Evolutionary conservation across 1,140 invertebrate species (phyloP).

Genomic region (Dendrolimus punctatus): DNA sequence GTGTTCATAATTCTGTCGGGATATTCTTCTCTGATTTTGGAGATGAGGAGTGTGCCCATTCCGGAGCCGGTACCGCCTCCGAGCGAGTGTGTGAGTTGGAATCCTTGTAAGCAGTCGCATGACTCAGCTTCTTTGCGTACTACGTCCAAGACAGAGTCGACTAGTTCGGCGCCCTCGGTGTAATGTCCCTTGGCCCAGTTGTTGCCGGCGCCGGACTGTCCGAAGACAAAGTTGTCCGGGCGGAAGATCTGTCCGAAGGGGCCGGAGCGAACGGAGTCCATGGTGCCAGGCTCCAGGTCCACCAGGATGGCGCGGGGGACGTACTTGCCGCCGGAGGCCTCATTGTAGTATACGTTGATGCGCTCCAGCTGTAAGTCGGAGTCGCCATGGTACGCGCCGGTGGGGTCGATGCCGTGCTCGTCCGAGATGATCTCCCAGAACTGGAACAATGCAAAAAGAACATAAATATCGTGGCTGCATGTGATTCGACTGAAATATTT

Average conservation of each 20-base stretch:
- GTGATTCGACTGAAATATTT: background rate
- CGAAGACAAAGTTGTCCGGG: constrained; percentile 93
- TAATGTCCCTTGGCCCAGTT: constrained; percentile 96
- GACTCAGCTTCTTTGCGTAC: constrained; percentile 87
- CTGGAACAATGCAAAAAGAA: constrained; percentile 71
- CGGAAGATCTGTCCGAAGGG: constrained; percentile 89
- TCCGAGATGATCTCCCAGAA: constrained; percentile 96
- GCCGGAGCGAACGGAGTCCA: constrained; percentile 92
- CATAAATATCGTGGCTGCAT: background rate
- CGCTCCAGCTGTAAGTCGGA: constrained; percentile 89
- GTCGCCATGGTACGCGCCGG: constrained; percentile 86
- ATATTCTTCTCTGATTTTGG: constrained; percentile 90
- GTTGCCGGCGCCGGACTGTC: constrained; percentile 85
- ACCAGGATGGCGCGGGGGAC: constrained; percentile 86
- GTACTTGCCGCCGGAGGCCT: constrained; percentile 91
- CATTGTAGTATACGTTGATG: constrained; percentile 94
- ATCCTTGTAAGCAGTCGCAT: constrained; percentile 84
- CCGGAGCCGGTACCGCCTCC: constrained; percentile 90
- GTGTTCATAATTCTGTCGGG: constrained; percentile 92
- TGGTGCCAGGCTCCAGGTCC: constrained; percentile 91
- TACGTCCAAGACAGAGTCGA: constrained; percentile 86
- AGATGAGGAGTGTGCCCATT: constrained; percentile 90
- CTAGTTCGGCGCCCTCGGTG: constrained; percentile 83
- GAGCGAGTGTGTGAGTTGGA: constrained; percentile 84
- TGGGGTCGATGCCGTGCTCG: constrained; percentile 90